Evolutionary conservation across 2,113 vertebrate genomes (phyloP), one percentile per base, ranked within the genome.

Genomic region (Eira barbara): DNA sequence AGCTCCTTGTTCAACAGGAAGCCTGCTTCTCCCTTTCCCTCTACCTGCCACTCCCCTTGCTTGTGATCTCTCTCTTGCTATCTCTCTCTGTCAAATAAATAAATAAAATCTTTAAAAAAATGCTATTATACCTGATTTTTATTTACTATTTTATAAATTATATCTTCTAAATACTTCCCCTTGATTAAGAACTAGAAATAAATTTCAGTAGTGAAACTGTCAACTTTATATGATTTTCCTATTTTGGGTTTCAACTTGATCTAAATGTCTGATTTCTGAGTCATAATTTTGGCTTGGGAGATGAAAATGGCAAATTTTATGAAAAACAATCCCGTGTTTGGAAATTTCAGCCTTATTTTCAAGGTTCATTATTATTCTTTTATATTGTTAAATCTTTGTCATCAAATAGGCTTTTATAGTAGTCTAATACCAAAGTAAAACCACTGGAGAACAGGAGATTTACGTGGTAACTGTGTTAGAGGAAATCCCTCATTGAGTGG

Each of bases 401-500:
- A 96, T 63, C 39, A 73, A 97, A 95, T 93, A 52, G 91, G 93
- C 93, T 97, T 98, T 97, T 92, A 92, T 87, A 94, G 96, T 95
- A 92, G 95, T 61, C 57, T 97, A 92, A 96, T 84, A 95, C 85
- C 87, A 88, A 95, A 83, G 45, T 47, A 80, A 97, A 97, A 57
- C 74, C 96, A 42, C 95, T 92, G 65, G 94, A 96, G 92, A 97
- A 89, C 8, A 87, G 88, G 78, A 97, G 89, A 97, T 92, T 97
- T 97, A 95, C 94, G 0, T 85, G 71, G 67, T 76, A 74, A 93
- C 31, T 92, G 93, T 83, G 86, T 67, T 82, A 57, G 63, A 97
- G 97, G 96, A 98, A 97, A 98, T 97, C 95, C 98, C 94, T 97
- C 94, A 78, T 42, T 96, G 92, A 95, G 59, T 39, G 87, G 95